Conservation (phyloP, 2,888 invertebrate species). For the Busseola fusca region DNA sequence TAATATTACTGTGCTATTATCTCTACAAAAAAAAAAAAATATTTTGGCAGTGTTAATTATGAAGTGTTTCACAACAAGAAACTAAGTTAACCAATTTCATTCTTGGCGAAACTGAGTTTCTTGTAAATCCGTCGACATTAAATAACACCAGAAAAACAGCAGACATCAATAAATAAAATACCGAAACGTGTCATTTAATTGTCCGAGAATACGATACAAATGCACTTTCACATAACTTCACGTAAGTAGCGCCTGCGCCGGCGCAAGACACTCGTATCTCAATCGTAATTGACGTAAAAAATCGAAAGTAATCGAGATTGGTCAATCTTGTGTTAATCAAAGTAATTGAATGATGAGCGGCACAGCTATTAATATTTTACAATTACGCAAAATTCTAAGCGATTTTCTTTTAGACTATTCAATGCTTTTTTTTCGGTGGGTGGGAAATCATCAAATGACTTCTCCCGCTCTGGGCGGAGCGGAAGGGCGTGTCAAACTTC, state of each 20-base stretch:
- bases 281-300: constrained; percentile 52
- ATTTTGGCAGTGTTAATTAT: too few relatives aligned
- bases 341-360: constrained; percentile 11
- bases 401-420: background rate
- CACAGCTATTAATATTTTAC: background rate
- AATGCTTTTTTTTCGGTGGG: too few relatives aligned
- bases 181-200: constrained; percentile 53
- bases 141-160: constrained; percentile 1
- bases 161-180: constrained; percentile 37
- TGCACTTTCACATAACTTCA: constrained; percentile 61
- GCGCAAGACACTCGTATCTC: constrained; percentile 35
- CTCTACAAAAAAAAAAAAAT: too few relatives aligned
- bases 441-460: too few relatives aligned
- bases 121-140: constrained; percentile 18
- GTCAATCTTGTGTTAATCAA: constrained; percentile 32
- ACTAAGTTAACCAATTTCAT: constrained; percentile 1
- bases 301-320: constrained; percentile 55
- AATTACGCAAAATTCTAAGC: background rate
- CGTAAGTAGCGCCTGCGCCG: constrained; percentile 47
- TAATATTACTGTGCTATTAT: too few relatives aligned
- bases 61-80: background rate
- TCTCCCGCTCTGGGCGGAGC: too few relatives aligned
- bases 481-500: too few relatives aligned
- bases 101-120: background rate
- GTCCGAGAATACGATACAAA: constrained; percentile 33